phyloP scores from a whole-genome alignment of 2,113 vertebrate genomes.

The Ceyx margarethae region DNA sequence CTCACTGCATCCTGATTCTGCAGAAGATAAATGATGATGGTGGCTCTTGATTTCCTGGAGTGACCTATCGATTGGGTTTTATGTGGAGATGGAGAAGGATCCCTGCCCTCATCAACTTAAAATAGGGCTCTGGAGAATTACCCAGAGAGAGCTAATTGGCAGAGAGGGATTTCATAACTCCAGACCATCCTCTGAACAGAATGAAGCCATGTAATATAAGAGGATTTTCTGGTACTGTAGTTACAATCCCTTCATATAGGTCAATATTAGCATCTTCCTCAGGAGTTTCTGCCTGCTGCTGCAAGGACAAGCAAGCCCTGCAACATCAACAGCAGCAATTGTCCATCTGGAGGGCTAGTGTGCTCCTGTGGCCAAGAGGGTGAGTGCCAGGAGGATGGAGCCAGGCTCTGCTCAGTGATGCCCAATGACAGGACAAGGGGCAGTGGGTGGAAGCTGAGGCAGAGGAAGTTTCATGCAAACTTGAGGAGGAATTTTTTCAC shows the following conservation, averaged over 20 bases:
- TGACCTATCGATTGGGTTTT: background rate
- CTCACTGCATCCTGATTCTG: background rate
- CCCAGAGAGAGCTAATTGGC: background rate
- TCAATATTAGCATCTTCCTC: background rate
- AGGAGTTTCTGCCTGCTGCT: background rate
- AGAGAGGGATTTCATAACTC: background rate
- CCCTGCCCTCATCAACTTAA: background rate
- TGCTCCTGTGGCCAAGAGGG: too few species aligned
- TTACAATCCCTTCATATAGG: background rate
- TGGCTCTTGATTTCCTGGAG: background rate
- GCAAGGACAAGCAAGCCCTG: background rate
- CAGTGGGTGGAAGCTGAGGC: too few species aligned
- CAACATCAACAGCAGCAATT: background rate
- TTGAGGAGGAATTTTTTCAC: too few species aligned
- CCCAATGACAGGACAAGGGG: too few species aligned
- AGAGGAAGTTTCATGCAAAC: too few species aligned
- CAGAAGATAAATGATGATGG: background rate
- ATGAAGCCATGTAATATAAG: background rate
- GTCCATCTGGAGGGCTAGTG: background rate
- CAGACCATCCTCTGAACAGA: background rate
- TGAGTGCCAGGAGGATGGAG: too few species aligned
- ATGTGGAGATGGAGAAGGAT: background rate
- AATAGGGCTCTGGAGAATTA: background rate
- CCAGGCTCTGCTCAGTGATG: too few species aligned
- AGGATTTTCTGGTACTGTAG: slow-evolving; percentile 24